These are phyloP conservation scores for Drosophila ustulata DNA, from an alignment of 2,888 invertebrate genomes.

Conservation along the genomic window DNA sequence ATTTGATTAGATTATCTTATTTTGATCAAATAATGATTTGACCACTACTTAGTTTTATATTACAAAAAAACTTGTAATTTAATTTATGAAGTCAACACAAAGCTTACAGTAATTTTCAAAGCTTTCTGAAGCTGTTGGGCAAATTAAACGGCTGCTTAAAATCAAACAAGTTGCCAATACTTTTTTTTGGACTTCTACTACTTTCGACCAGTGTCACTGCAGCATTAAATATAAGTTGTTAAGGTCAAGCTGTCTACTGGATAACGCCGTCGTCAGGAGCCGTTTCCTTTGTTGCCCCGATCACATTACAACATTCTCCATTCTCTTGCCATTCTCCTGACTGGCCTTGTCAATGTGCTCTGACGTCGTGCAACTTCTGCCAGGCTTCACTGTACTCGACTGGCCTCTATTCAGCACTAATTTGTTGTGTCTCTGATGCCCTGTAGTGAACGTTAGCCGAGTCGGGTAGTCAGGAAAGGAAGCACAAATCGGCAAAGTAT, in stretches of 20 bases:
- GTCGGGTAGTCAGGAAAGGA: background rate
- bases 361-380: slow-evolving; percentile 1
- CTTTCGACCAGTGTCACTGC: background rate
- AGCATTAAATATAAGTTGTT: background rate
- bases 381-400: slow-evolving; percentile 38
- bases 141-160: too few relatives aligned
- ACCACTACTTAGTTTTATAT: too few relatives aligned
- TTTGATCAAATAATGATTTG: too few relatives aligned
- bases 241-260: background rate
- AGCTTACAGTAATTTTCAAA: too few relatives aligned
- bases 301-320: slow-evolving; percentile 45
- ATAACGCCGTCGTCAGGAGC: slow-evolving; percentile 19
- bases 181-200: too few relatives aligned
- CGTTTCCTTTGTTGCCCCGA: slow-evolving; percentile 7
- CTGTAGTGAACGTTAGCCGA: background rate
- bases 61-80: too few relatives aligned
- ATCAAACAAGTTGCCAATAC: too few relatives aligned
- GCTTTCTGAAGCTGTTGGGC: too few relatives aligned
- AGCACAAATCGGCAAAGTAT: too few relatives aligned
- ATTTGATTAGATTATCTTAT: too few relatives aligned
- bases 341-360: slow-evolving; percentile 34
- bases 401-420: slow-evolving; percentile 33
- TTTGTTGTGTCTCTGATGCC: slow-evolving; percentile 24
- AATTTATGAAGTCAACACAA: too few relatives aligned
- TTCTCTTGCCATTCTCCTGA: slow-evolving; percentile 27